phyloP scores from a whole-genome alignment of 53 echinoderm and acorn worm species.

The Mesocentrotus franciscanus region DNA sequence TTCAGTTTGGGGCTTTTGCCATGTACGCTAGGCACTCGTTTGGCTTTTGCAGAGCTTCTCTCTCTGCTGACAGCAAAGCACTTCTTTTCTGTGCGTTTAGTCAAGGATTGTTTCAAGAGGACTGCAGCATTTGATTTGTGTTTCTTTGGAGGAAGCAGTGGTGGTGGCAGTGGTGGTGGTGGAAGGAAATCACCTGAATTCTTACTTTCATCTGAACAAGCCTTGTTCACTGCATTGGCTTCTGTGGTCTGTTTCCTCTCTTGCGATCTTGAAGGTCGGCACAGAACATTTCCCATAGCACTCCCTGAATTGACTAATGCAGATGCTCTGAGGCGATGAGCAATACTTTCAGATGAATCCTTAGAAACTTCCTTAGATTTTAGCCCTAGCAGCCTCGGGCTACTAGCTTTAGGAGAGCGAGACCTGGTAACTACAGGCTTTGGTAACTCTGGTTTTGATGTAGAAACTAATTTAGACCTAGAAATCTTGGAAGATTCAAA shows the following conservation, averaged over 20 bases:
- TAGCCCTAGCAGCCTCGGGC: background rate
- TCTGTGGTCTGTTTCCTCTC: background rate
- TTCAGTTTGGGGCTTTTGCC: slow-evolving; percentile 47
- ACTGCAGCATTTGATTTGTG: slow-evolving; percentile 59
- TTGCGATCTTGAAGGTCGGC: slow-evolving; percentile 7
- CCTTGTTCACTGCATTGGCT: background rate
- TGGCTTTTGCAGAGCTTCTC: slow-evolving; percentile 8
- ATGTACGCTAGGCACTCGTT: slow-evolving; percentile 35
- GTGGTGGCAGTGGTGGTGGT: slow-evolving; percentile 44
- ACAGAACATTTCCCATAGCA: slow-evolving; percentile 46
- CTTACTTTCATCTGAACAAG: slow-evolving; percentile 38
- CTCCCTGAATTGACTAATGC: background rate
- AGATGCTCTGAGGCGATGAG: slow-evolving; percentile 53
- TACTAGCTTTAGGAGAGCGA: slow-evolving; percentile 42
- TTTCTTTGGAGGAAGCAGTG: background rate
- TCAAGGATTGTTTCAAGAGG: slow-evolving; percentile 4
- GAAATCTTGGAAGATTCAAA: slow-evolving; percentile 40
- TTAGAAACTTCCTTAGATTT: slow-evolving; percentile 7
- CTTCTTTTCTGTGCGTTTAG: slow-evolving; percentile 33
- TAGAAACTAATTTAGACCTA: background rate
- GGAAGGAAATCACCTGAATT: background rate
- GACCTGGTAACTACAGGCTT: slow-evolving; percentile 18
- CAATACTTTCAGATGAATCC: slow-evolving; percentile 41
- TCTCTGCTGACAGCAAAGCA: slow-evolving; percentile 45
- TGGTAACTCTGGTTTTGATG: slow-evolving; percentile 10